Percentiles rank a stretch among this genome's conserved stretches.
Evolutionary conservation across 2,113 vertebrate genomes (phyloP).

Genomic region (Siphamia tubifer): DNA sequence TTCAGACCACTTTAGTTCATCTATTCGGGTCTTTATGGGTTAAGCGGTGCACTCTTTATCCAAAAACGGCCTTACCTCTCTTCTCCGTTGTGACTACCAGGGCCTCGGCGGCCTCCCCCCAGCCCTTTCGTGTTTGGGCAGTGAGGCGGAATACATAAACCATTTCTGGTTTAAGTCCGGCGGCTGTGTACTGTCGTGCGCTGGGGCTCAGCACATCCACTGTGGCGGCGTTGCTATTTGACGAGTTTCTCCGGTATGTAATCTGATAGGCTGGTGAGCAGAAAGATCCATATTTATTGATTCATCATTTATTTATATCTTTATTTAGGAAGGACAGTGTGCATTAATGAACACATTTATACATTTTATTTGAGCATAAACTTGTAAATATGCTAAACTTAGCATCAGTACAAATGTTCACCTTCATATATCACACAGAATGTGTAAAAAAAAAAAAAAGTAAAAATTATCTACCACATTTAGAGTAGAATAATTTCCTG

Average conservation of each 20-base stretch:
- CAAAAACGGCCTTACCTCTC: too few species aligned
- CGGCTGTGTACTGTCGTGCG: slow-evolving; percentile 89
- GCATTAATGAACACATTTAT: too few species aligned
- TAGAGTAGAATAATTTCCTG: too few species aligned
- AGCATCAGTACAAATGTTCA: too few species aligned
- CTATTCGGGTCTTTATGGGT: too few species aligned
- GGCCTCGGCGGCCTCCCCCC: slow-evolving; percentile 93
- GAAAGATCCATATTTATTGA: neutral
- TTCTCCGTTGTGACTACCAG: slow-evolving; percentile 97
- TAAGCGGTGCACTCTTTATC: too few species aligned
- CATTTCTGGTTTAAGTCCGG: slow-evolving; percentile 86
- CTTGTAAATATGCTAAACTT: too few species aligned
- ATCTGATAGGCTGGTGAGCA: slow-evolving; percentile 92
- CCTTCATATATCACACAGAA: too few species aligned
- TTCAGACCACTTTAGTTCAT: neutral
- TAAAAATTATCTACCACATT: too few species aligned
- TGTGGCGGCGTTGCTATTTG: slow-evolving; percentile 77
- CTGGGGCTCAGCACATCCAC: slow-evolving; percentile 91
- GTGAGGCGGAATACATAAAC: slow-evolving; percentile 93
- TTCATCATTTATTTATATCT: too few species aligned
- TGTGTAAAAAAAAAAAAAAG: too few species aligned
- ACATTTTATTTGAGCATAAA: too few species aligned
- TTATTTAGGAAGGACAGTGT: neutral
- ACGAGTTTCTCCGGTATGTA: slow-evolving; percentile 89
- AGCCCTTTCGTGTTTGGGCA: slow-evolving; percentile 95